These are phyloP conservation scores for Murina feae DNA, from an alignment of 2,113 vertebrate genomes.

Conservation along the genomic window DNA sequence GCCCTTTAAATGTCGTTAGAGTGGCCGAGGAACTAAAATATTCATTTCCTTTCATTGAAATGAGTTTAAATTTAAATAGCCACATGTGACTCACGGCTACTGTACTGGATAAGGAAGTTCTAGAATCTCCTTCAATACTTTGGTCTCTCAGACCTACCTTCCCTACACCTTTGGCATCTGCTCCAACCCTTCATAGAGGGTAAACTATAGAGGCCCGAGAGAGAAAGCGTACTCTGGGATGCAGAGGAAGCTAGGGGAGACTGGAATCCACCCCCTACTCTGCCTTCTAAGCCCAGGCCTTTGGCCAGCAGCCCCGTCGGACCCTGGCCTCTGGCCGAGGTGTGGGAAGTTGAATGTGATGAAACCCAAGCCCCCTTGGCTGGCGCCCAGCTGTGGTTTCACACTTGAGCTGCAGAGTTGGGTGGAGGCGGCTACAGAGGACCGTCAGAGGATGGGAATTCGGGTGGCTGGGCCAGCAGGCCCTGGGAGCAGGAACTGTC, in stretches of 20 bases:
- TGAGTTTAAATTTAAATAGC: not conserved
- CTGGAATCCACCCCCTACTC: not conserved
- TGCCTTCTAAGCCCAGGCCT: slow-evolving; percentile 32
- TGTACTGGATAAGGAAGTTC: not conserved
- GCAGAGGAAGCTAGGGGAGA: not conserved
- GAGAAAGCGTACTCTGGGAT: not conserved
- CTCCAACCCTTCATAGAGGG: not conserved
- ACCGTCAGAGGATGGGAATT: slow-evolving; percentile 62
- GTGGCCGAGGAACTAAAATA: not conserved
- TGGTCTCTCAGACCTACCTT: not conserved
- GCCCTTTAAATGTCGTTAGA: not conserved
- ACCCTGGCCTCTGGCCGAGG: slow-evolving; percentile 48
- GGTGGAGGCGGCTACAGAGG: slow-evolving; percentile 48
- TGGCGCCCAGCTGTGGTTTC: slow-evolving; percentile 62
- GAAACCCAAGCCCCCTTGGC: slow-evolving; percentile 68
- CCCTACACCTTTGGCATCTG: not conserved
- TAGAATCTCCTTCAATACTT: not conserved
- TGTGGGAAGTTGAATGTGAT: slow-evolving; percentile 58
- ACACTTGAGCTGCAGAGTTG: slow-evolving; percentile 53
- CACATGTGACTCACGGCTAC: not conserved
- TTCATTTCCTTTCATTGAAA: not conserved
- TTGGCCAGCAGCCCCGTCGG: slow-evolving; percentile 1
- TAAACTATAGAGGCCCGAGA: not conserved
- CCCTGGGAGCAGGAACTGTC: slow-evolving; percentile 18
- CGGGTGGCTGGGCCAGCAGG: slow-evolving; percentile 21